Conservation (phyloP, 2,888 invertebrate genomes). For the Drosophila merina region DNA sequence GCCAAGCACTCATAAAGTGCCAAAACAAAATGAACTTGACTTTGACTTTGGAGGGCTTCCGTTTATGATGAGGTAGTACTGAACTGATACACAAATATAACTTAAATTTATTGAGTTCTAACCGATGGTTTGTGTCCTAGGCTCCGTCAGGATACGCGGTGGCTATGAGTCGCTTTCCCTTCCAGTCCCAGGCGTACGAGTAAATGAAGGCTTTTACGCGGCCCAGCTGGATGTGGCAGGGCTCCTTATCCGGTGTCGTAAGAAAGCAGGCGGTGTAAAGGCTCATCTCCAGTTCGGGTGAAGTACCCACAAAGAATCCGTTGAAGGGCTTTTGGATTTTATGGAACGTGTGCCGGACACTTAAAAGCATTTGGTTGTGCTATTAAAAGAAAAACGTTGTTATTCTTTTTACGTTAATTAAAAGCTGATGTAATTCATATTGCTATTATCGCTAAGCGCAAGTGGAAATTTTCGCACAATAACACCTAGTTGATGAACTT, state of each 20-base stretch:
- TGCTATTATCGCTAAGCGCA: not conserved
- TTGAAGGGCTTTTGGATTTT: conserved; percentile 64
- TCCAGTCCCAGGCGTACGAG: conserved; percentile 75
- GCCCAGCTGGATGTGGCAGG: conserved; percentile 74
- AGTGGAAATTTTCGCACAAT: not conserved
- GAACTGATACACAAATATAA: conserved; percentile 4
- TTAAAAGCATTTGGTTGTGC: conserved; percentile 60
- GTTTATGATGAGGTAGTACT: conserved; percentile 18
- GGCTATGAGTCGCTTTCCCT: conserved; percentile 70
- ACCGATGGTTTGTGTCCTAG: conserved; percentile 9
- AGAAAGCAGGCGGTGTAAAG: conserved; percentile 79
- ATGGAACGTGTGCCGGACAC: conserved; percentile 67
- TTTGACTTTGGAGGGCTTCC: conserved; percentile 27
- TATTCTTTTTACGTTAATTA: not conserved
- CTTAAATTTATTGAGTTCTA: conserved; percentile 26
- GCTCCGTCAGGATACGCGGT: conserved; percentile 63
- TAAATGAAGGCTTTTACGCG: conserved; percentile 59
- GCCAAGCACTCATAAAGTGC: conserved; percentile 24
- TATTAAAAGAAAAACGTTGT: conserved; percentile 24
- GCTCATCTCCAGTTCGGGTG: conserved; percentile 79
- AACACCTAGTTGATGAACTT: not conserved
- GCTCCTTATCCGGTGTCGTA: conserved; percentile 60
- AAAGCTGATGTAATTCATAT: not conserved
- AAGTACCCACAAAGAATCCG: conserved; percentile 73
- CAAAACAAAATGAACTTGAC: conserved; percentile 34